These are phyloP conservation scores for Coecobrya sp. DNA, from an alignment of 2,888 invertebrate genomes.

Conservation along the genomic window DNA sequence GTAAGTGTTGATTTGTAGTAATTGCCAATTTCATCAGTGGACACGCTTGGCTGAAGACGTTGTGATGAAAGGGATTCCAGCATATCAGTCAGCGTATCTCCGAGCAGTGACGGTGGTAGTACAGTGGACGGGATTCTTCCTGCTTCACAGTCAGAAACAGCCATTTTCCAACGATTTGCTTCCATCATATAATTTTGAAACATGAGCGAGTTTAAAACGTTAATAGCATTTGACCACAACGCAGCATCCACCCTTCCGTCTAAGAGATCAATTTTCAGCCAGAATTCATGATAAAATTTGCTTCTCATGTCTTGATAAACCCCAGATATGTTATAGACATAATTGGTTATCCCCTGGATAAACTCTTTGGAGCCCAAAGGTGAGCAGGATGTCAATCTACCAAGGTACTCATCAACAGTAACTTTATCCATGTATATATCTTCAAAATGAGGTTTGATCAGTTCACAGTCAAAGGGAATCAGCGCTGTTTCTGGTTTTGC, in stretches of 20 bases:
- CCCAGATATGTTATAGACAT: constrained; percentile 78
- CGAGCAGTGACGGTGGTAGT: constrained; percentile 59
- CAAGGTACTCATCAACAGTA: constrained; percentile 65
- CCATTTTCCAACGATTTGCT: constrained; percentile 79
- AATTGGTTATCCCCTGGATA: constrained; percentile 63
- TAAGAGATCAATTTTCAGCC: constrained; percentile 62
- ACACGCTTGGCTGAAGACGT: constrained; percentile 58
- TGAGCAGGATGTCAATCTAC: constrained; percentile 69
- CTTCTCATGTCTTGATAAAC: constrained; percentile 71
- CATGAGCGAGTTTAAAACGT: constrained; percentile 57
- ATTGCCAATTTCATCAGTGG: constrained; percentile 63
- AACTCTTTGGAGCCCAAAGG: constrained; percentile 66
- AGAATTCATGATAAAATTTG: constrained; percentile 70
- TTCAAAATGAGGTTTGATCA: constrained; percentile 70
- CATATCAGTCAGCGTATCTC: constrained; percentile 70
- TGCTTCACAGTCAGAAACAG: constrained; percentile 76
- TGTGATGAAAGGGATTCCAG: constrained; percentile 37
- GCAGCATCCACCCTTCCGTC: constrained; percentile 74
- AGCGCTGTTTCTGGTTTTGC: constrained; percentile 60
- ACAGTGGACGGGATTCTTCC: constrained; percentile 74
- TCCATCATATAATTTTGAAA: constrained; percentile 79
- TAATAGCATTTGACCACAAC: constrained; percentile 78
- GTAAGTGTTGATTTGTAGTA: constrained; percentile 76
- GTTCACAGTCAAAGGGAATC: constrained; percentile 81
- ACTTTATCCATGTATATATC: constrained; percentile 73